phyloP scores from a whole-genome alignment of 92 coral and sea anemone species.

The Paragorgia papillata region DNA sequence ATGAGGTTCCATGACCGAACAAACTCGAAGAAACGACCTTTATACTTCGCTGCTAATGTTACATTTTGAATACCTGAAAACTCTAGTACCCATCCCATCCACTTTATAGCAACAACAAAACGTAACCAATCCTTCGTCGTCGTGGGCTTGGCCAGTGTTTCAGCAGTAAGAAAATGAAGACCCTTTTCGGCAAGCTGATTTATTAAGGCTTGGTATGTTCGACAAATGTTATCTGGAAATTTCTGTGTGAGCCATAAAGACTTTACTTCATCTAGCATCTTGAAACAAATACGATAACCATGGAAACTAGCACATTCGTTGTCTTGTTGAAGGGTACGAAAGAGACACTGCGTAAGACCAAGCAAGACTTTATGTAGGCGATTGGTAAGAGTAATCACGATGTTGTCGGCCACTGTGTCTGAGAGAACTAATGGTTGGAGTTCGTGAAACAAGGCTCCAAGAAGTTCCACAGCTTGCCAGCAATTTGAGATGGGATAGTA shows the following conservation, averaged over 20 bases:
- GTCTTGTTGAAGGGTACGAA: slow-evolving; percentile 23
- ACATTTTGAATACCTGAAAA: slow-evolving; percentile 4
- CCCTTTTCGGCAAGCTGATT: slow-evolving; percentile 16
- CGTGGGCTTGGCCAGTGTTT: not conserved
- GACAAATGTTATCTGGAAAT: not conserved
- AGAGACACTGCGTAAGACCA: slow-evolving; percentile 7
- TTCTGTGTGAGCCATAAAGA: slow-evolving; percentile 23
- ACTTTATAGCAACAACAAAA: slow-evolving; percentile 1
- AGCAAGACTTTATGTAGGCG: slow-evolving; percentile 14
- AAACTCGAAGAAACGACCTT: not conserved
- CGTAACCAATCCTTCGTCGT: slow-evolving; percentile 24
- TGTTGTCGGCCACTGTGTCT: slow-evolving; percentile 1
- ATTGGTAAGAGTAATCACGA: not conserved
- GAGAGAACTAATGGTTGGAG: slow-evolving; percentile 1
- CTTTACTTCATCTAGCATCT: slow-evolving; percentile 27
- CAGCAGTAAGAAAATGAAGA: not conserved
- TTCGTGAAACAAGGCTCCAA: slow-evolving; percentile 28
- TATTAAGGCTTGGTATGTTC: slow-evolving; percentile 2
- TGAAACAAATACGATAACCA: slow-evolving; percentile 23
- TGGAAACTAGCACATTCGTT: slow-evolving; percentile 15
- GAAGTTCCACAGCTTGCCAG: slow-evolving; percentile 44
- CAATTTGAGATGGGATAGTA: slow-evolving; percentile 28
- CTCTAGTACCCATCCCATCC: slow-evolving; percentile 10
- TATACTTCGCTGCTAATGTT: not conserved
- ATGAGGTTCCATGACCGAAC: not conserved